Evolutionary conservation across 2,888 invertebrate species (phyloP).

Genomic region (Tromatobia lineatoria): DNA sequence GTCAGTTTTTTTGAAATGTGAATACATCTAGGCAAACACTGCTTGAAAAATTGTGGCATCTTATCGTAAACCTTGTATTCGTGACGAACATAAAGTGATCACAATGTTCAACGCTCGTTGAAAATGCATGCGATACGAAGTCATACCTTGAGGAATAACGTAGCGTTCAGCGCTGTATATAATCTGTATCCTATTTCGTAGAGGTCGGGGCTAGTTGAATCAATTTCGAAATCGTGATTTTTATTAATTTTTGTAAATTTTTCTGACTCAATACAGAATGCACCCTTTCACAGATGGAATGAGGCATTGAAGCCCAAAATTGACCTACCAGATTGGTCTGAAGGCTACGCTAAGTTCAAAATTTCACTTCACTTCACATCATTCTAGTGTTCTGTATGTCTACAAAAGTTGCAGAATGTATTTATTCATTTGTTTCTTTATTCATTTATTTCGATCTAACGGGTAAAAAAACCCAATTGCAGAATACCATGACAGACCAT

Average conservation of each 20-base stretch:
- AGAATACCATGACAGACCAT: too few relatives aligned
- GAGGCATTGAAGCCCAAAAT: too few relatives aligned
- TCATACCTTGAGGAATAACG: constrained; percentile 8
- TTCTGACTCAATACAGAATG: too few relatives aligned
- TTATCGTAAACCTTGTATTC: constrained; percentile 37
- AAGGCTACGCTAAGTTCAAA: too few relatives aligned
- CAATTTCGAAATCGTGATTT: background rate
- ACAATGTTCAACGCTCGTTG: constrained; percentile 36
- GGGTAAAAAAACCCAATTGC: too few relatives aligned
- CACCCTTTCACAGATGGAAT: too few relatives aligned
- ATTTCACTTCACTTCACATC: too few relatives aligned
- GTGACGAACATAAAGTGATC: constrained; percentile 52
- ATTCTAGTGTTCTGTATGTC: too few relatives aligned
- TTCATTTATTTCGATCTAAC: too few relatives aligned
- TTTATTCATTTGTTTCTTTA: too few relatives aligned
- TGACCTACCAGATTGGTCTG: too few relatives aligned
- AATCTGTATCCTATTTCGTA: background rate
- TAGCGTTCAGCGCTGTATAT: constrained; percentile 30
- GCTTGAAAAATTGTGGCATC: constrained; percentile 25
- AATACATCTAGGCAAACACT: constrained; percentile 3
- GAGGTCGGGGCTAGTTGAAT: background rate
- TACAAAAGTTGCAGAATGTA: too few relatives aligned
- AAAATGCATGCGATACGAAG: constrained; percentile 25
- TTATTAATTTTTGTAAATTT: background rate
- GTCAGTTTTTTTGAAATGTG: background rate